Evolutionary conservation across 2,797 vertebrate genomes (phyloP), one percentile per base, ranked within the genome.

Genomic region (Okamejei kenojei): DNA sequence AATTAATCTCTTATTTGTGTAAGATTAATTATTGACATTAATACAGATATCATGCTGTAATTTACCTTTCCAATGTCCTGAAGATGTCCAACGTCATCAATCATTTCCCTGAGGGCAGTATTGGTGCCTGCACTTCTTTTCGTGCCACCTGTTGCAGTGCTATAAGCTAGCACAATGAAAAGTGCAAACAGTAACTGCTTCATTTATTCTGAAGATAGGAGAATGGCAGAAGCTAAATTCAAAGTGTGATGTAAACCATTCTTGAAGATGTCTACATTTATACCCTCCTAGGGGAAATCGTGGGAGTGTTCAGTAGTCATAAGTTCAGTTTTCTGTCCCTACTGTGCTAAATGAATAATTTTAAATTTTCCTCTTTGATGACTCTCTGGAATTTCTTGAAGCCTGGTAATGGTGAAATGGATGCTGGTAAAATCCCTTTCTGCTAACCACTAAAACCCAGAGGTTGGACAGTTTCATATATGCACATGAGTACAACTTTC

Each of bases 351-450:
- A 96, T 95, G 96, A 95, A 95, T 95, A 96, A 95, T 95, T 96
- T 94, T 95, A 97, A 96, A 97, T 96, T 97, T 97, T 96, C 96
- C 96, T 97, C 95, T 94, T 95, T 97, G 97, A 97, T 97, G 97
- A 98, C 97, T 97, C 95, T 97, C 96, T 96, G 97, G 97, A 97
- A 97, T 97, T 98, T 98, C 96, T 96, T 95, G 94, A 95, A 96
- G 95, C 95, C 94, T 95, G 93, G 93, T 93, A 94, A 93, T 93
- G 76, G 84, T 93, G 93, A 95, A 96, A 95, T 96, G 97, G 96
- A 96, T 97, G 95, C 95, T 96, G 96, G 96, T 96, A 95, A 96
- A 96, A 95, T 96, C 94, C 95, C 95, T 95, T 93, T 95, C 93
- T 94, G 35, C 71, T 74, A 92, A 92, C 90, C 90, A 92, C 90